Evolutionary conservation across 1,140 invertebrate genomes (phyloP).

Genomic region (Ladona fulva): DNA sequence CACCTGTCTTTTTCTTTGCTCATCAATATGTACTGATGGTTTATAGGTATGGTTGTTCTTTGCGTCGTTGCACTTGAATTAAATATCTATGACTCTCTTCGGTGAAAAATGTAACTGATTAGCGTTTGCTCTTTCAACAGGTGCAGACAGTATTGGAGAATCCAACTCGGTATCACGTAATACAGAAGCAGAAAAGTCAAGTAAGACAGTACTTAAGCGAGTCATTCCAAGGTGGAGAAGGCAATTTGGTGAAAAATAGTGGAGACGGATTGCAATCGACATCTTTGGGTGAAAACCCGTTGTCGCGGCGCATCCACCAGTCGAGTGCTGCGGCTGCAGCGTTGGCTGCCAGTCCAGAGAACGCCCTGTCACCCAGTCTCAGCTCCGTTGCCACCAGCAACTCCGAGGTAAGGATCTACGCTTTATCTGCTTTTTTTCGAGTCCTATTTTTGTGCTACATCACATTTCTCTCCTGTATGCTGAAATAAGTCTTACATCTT

Average conservation of each 20-base stretch:
- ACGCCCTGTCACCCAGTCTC: constrained; percentile 55
- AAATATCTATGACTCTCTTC: no score
- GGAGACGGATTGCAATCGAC: not conserved
- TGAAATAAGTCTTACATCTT: no score
- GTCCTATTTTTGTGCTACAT: no score
- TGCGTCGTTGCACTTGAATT: no score
- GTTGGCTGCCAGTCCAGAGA: constrained; percentile 41
- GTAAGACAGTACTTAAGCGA: constrained; percentile 75
- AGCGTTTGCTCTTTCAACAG: no score
- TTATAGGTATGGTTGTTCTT: no score
- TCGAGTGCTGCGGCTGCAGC: not conserved
- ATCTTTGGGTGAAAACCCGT: not conserved
- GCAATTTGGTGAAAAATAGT: not conserved
- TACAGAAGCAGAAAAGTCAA: constrained; percentile 81
- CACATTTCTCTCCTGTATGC: no score
- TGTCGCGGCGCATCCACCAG: constrained; percentile 19
- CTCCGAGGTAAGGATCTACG: constrained; percentile 55
- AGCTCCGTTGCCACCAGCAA: constrained; percentile 64
- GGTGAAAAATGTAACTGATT: no score
- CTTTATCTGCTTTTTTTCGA: not conserved
- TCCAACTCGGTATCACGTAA: constrained; percentile 83
- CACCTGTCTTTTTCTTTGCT: no score
- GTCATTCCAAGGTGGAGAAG: constrained; percentile 42
- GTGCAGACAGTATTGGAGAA: constrained; percentile 78
- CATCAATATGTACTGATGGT: no score